Percentiles rank a stretch among this genome's conserved stretches.
Conservation (phyloP, 2,888 invertebrate species). For the Cerastis rubricosa region DNA sequence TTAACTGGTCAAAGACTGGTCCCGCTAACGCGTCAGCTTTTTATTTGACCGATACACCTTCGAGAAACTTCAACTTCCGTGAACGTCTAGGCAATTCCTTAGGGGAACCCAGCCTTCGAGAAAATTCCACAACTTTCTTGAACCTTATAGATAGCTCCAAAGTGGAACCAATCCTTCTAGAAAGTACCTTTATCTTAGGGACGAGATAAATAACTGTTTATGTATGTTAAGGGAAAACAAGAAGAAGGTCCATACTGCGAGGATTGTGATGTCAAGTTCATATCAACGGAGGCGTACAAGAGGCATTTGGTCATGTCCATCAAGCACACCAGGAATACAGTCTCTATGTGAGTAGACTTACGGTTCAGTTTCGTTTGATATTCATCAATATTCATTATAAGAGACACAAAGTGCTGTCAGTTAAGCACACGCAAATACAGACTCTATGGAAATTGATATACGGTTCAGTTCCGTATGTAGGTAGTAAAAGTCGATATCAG, state of each 20-base stretch:
- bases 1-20: too few relatives aligned
- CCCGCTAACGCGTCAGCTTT: too few relatives aligned
- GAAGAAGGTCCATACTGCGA: slow-evolving; percentile 80
- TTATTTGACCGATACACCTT: too few relatives aligned
- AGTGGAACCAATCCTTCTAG: too few relatives aligned
- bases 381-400: background rate
- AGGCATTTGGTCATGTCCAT: slow-evolving; percentile 85
- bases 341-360: slow-evolving; percentile 76
- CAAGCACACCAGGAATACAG: slow-evolving; percentile 73
- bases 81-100: too few relatives aligned
- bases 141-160: too few relatives aligned
- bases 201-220: background rate
- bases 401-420: too few relatives aligned
- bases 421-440: slow-evolving; percentile 45
- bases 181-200: too few relatives aligned
- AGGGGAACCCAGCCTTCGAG: too few relatives aligned
- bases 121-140: too few relatives aligned
- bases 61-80: too few relatives aligned
- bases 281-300: slow-evolving; percentile 82
- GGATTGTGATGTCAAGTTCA: slow-evolving; percentile 84
- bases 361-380: slow-evolving; percentile 12
- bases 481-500: slow-evolving; percentile 73
- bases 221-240: slow-evolving; percentile 57
- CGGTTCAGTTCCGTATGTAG: slow-evolving; percentile 13
- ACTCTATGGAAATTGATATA: slow-evolving; percentile 76